Evolutionary conservation across 1,140 invertebrate species (phyloP).

Genomic region (Bradynema listronoti): DNA sequence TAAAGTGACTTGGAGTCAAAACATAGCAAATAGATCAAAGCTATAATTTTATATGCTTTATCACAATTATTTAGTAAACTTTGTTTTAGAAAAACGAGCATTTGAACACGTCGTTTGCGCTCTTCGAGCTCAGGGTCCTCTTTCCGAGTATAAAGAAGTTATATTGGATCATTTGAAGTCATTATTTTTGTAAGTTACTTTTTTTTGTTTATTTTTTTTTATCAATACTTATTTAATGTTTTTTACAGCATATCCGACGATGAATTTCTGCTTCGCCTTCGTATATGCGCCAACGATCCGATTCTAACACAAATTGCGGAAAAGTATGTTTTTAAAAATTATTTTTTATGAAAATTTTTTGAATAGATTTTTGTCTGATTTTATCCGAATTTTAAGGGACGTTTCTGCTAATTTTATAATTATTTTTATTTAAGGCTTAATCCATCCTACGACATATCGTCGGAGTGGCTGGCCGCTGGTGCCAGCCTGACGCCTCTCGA

Average conservation of each 20-base stretch:
- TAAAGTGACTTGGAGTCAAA: too few species aligned
- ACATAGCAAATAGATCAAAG: too few species aligned
- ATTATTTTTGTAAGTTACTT: constrained; percentile 36
- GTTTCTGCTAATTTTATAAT: constrained; percentile 8
- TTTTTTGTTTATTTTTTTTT: not conserved
- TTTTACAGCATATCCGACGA: constrained; percentile 44
- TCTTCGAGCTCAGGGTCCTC: constrained; percentile 47
- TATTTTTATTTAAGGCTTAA: constrained; percentile 30
- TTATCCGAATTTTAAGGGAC: too few species aligned
- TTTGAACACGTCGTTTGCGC: constrained; percentile 41
- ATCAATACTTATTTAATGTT: not conserved
- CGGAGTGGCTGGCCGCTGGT: constrained; percentile 30
- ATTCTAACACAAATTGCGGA: constrained; percentile 27
- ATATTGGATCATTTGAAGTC: constrained; percentile 45
- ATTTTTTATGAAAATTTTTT: too few species aligned
- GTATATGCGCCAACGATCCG: constrained; percentile 32
- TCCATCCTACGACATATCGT: constrained; percentile 43
- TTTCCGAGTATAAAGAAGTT: constrained; percentile 47
- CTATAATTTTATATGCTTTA: too few species aligned
- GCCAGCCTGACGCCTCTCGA: constrained; percentile 17
- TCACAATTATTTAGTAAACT: not conserved
- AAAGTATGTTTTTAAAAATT: constrained; percentile 16
- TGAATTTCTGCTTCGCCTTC: constrained; percentile 22
- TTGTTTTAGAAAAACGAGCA: constrained; percentile 37
- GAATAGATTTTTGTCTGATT: too few species aligned